Percentiles rank a stretch among this genome's conserved stretches.
Conservation (phyloP, 2,888 invertebrate genomes). For the Dasysyrphus albostriatus region DNA sequence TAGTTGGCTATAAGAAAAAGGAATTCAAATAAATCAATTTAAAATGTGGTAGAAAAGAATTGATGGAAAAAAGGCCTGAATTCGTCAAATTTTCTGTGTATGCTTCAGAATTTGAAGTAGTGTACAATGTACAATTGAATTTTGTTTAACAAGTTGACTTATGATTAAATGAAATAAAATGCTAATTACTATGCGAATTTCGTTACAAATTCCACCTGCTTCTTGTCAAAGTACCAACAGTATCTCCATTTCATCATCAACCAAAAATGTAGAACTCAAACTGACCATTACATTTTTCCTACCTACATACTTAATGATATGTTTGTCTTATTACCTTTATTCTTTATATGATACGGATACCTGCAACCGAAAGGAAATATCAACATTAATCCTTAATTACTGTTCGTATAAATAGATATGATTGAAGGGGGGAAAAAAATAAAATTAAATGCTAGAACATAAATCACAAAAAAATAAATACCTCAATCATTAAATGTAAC, state of each 20-base stretch:
- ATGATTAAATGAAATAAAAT: no score
- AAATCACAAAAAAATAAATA: slow-evolving; percentile 38
- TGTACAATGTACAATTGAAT: no score
- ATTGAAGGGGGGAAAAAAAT: slow-evolving; percentile 23
- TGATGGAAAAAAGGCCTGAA: no score
- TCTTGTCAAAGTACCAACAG: neutral
- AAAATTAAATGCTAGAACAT: slow-evolving; percentile 9
- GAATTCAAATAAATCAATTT: no score
- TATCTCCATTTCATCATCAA: neutral
- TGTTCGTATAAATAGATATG: slow-evolving; percentile 20
- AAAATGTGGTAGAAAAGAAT: no score
- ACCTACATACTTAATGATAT: neutral
- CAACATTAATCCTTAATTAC: slow-evolving; percentile 7
- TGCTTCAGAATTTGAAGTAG: no score
- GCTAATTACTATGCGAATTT: no score
- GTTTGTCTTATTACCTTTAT: no score
- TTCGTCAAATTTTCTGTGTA: no score
- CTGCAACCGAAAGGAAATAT: neutral
- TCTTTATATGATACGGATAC: neutral
- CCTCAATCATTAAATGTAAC: slow-evolving; percentile 56
- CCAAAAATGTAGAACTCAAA: neutral
- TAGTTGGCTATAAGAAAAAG: no score
- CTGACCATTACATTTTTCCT: neutral
- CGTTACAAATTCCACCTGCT: no score
- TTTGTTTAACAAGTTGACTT: no score